Evolutionary conservation across 1,140 invertebrate species (phyloP).

Genomic region (Lepidostoma basale): DNA sequence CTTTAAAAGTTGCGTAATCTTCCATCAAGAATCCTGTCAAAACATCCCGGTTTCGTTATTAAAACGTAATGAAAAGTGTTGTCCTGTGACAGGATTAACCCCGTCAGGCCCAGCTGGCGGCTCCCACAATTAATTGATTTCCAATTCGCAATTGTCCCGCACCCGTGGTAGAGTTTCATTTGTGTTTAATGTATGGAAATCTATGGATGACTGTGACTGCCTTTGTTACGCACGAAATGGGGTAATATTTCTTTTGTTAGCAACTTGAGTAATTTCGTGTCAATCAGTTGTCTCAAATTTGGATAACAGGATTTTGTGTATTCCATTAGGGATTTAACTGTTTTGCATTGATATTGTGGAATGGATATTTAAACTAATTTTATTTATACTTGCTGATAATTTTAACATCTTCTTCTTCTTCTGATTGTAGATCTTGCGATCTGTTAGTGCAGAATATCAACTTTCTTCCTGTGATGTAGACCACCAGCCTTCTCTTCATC

Average conservation of each 20-base stretch:
- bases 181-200: slow-evolving; percentile 29
- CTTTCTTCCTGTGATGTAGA: too few species aligned
- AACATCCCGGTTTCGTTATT: too few species aligned
- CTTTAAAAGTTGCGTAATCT: too few species aligned
- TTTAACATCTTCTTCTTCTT: too few species aligned
- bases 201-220: slow-evolving; percentile 4
- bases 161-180: slow-evolving; percentile 26
- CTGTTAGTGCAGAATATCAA: too few species aligned
- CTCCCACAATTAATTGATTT: slow-evolving; percentile 39
- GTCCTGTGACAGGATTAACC: too few species aligned
- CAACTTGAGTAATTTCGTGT: slow-evolving; percentile 1
- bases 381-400: too few species aligned
- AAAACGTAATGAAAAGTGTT: too few species aligned
- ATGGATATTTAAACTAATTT: background rate
- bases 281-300: slow-evolving; percentile 9
- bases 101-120: slow-evolving; percentile 24
- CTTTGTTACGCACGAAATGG: slow-evolving; percentile 18
- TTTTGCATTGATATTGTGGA: background rate
- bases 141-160: slow-evolving; percentile 36
- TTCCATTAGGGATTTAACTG: too few species aligned
- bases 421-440: too few species aligned
- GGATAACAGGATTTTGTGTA: background rate
- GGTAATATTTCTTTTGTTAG: slow-evolving; percentile 19
- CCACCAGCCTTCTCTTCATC: too few species aligned
- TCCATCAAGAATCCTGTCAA: too few species aligned